Evolutionary conservation across 2,797 vertebrate species (phyloP), one percentile per base, ranked within the genome.

Genomic region (Microtus californicus): DNA sequence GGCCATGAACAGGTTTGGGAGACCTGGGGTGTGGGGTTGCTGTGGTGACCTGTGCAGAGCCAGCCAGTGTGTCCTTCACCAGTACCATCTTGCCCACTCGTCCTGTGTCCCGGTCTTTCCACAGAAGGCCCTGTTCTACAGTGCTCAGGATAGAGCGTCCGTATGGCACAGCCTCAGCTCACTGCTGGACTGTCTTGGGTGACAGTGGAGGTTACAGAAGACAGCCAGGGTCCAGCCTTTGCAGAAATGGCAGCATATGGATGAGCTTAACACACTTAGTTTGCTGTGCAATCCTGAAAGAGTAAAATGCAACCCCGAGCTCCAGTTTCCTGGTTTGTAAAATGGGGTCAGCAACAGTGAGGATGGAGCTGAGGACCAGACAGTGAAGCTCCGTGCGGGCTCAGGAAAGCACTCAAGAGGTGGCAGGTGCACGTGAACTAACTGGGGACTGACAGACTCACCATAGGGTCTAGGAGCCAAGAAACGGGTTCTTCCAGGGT

Each of bases 1-100:
- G 51, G 8, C 63, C 1, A 25, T 78, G 2, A 21, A 59, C 37
- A 78, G 25, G 31, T 51, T 51, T 5, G n/a, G 6, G 25, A 54
- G 45, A n/a, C 67, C 25, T 10, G 10, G n/a, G 8, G 43, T 17
- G 4, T 2, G 0, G n/a, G 2, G 0, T 23, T 4, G 17, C 79
- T 27, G 54, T 31, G 76, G 31, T 45, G 54, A 65, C 15, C 25
- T 29, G 23, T 51, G 1, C 0, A 14, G 25, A 45, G 43, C 15
- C 69, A 15, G 1, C 3, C 69, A 34, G 27, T 3, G 25, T 6
- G 8, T 54, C 63, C 89, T 79, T 56, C 59, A 6, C 25, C 10
- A n/a, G 13, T 14, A 1, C 45, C 11, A 25, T 51, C 8, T 59
- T 67, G 63, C 11, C 11, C 87, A 25, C 6, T 12, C 3, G 1